Conservation (phyloP, 2,888 invertebrate genomes). For the Andrena flavipes region DNA sequence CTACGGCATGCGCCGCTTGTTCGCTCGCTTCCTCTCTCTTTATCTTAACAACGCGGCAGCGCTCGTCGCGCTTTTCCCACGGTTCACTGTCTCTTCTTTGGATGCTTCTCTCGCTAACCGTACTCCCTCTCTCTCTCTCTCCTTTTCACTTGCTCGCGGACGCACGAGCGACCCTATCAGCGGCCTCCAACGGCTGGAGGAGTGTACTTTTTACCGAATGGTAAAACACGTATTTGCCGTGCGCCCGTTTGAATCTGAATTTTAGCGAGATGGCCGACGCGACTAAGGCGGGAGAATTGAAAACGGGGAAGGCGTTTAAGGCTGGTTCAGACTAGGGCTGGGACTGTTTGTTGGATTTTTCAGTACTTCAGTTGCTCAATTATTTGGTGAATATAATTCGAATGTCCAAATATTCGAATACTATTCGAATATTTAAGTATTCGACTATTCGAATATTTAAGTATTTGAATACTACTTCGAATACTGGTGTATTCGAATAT, state of each 20-base stretch:
- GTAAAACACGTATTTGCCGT: slow-evolving; percentile 11
- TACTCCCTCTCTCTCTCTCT: background rate
- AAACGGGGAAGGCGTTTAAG: background rate
- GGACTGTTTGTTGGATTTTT: too few species aligned
- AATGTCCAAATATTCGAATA: too few species aligned
- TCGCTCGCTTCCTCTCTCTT: slow-evolving; percentile 66
- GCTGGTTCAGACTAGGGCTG: too few species aligned
- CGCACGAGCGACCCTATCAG: slow-evolving; percentile 50
- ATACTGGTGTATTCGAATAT: too few species aligned
- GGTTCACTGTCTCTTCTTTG: slow-evolving; percentile 57
- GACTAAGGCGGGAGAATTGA: background rate
- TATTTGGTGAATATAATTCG: too few species aligned
- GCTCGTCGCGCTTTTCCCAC: slow-evolving; percentile 60
- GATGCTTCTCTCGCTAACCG: slow-evolving; percentile 50
- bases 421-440: too few species aligned
- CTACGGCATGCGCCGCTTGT: slow-evolving; percentile 76
- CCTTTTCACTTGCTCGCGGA: slow-evolving; percentile 33
- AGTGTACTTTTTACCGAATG: slow-evolving; percentile 15
- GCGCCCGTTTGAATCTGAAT: background rate
- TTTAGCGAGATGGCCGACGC: slow-evolving; percentile 16
- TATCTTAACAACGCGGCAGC: slow-evolving; percentile 14
- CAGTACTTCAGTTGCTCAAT: too few species aligned
- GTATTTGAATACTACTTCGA: too few species aligned
- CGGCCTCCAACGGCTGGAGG: slow-evolving; percentile 44
- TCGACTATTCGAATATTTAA: too few species aligned